A percentile compares a stretch with the other conserved stretches of the same genome.
phyloP scores from a whole-genome alignment of 2,888 invertebrate species.

The Litoditis marina region DNA sequence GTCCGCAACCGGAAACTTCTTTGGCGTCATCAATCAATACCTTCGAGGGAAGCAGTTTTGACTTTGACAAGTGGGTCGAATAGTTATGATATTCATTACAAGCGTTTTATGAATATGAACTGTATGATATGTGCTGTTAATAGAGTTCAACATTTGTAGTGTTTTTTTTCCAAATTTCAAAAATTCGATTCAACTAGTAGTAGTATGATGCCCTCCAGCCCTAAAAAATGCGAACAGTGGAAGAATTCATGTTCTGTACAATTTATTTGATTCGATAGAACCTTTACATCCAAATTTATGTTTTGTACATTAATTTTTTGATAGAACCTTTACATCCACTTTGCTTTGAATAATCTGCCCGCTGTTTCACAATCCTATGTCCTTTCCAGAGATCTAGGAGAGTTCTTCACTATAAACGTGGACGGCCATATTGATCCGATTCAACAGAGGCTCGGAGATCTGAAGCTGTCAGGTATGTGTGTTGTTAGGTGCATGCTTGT shows the following conservation, averaged over 20 bases:
- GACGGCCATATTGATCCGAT: conserved; percentile 37
- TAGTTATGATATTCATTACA: neutral
- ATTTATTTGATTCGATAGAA: too few relatives aligned
- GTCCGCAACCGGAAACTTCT: neutral
- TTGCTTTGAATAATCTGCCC: too few relatives aligned
- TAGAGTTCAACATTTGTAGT: neutral
- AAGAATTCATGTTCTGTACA: too few relatives aligned
- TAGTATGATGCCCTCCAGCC: too few relatives aligned
- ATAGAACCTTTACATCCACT: too few relatives aligned
- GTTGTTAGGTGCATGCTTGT: too few relatives aligned
- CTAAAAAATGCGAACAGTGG: too few relatives aligned
- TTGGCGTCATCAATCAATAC: conserved; percentile 23
- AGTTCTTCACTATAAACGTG: conserved; percentile 43
- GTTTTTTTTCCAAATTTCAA: neutral
- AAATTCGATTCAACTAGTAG: neutral
- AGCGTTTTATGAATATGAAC: too few relatives aligned
- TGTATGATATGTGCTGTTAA: too few relatives aligned
- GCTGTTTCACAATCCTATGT: too few relatives aligned
- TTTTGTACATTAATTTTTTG: too few relatives aligned
- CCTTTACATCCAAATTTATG: too few relatives aligned
- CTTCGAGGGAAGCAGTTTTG: conserved; percentile 31
- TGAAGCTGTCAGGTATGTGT: conserved; percentile 39
- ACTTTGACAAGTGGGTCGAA: conserved; percentile 38
- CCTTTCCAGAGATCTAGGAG: conserved; percentile 44
- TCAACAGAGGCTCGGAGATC: conserved; percentile 40